These are phyloP conservation scores for Zaprionus davidi DNA, from an alignment of 1,140 invertebrate genomes.

Conservation along the genomic window DNA sequence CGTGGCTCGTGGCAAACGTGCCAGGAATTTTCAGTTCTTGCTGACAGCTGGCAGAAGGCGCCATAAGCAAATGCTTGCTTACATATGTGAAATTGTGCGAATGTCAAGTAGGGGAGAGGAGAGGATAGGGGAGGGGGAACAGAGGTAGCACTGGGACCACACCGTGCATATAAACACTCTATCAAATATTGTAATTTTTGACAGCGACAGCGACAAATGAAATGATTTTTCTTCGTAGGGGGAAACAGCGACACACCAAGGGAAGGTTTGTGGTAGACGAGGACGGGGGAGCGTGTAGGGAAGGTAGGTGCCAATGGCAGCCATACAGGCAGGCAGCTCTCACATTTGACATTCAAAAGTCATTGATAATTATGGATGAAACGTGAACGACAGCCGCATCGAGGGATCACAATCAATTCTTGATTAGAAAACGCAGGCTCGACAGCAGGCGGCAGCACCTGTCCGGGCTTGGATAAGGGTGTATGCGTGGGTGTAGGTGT, in stretches of 20 bases:
- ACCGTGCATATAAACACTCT: slow-evolving; percentile 52
- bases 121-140: neutral
- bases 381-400: slow-evolving; percentile 82
- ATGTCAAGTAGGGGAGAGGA: slow-evolving; percentile 8
- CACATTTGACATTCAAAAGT: slow-evolving; percentile 83
- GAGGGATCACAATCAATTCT: slow-evolving; percentile 82
- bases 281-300: neutral
- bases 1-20: slow-evolving; percentile 63
- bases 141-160: neutral
- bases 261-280: neutral
- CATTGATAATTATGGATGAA: slow-evolving; percentile 82
- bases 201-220: slow-evolving; percentile 74
- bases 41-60: slow-evolving; percentile 33
- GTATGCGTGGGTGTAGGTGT: slow-evolving; percentile 45
- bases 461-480: slow-evolving; percentile 38
- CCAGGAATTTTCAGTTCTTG: slow-evolving; percentile 51
- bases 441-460: slow-evolving; percentile 33
- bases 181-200: slow-evolving; percentile 66
- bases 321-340: slow-evolving; percentile 47
- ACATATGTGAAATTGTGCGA: slow-evolving; percentile 53
- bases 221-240: slow-evolving; percentile 65
- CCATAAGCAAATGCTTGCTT: slow-evolving; percentile 45
- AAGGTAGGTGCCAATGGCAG: slow-evolving; percentile 64
- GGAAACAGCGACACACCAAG: neutral
- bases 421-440: slow-evolving; percentile 76